phyloP scores from a whole-genome alignment of 2,113 vertebrate genomes.

The Barbus barbus region DNA sequence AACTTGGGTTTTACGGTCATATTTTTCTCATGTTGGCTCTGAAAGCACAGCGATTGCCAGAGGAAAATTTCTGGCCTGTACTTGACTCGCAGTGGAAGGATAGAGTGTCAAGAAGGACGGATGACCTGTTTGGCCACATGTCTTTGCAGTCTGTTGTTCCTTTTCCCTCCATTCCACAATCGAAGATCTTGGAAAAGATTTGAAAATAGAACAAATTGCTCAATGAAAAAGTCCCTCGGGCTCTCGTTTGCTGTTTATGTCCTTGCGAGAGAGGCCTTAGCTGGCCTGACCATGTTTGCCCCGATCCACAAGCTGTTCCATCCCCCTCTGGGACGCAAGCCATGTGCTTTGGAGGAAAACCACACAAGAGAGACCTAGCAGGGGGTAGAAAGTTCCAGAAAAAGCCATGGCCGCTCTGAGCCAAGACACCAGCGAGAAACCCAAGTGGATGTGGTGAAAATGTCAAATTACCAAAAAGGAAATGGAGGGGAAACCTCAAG shows the following conservation, averaged over 20 bases:
- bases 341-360: constrained; percentile 77
- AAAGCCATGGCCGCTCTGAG: constrained; percentile 66
- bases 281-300: no score
- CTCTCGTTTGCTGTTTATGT: constrained; percentile 15
- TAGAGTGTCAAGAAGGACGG: constrained; percentile 23
- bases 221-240: constrained; percentile 67
- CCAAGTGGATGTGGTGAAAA: constrained; percentile 82
- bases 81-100: constrained; percentile 24
- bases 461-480: constrained; percentile 80
- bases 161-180: constrained; percentile 31
- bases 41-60: background rate
- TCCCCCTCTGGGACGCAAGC: constrained; percentile 66
- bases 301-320: constrained; percentile 16
- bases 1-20: constrained; percentile 29
- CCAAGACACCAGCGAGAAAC: constrained; percentile 75
- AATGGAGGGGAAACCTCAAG: constrained; percentile 77
- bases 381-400: constrained; percentile 75
- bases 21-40: constrained; percentile 41
- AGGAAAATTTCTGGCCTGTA: constrained; percentile 18
- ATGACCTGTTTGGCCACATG: background rate
- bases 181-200: constrained; percentile 59
- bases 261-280: no score
- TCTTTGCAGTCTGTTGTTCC: background rate
- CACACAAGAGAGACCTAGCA: constrained; percentile 72
- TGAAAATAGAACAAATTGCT: constrained; percentile 71